A percentile compares a stretch with the other conserved stretches of the same genome.
phyloP scores from a whole-genome alignment of 1,140 invertebrate genomes.

The Lepidurus apus region DNA sequence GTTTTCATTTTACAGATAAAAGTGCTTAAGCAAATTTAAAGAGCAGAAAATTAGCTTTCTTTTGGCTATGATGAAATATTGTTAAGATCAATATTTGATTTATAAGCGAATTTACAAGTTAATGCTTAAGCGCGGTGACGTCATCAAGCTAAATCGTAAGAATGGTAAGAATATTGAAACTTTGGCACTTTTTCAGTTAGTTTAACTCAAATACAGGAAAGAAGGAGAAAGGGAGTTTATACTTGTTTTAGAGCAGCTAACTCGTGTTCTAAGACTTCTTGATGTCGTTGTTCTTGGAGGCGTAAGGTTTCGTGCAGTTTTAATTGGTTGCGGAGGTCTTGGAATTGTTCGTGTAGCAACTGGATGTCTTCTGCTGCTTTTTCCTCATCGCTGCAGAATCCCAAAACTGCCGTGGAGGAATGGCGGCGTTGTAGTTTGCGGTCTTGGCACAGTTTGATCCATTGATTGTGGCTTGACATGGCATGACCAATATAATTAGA shows the following conservation, averaged over 20 bases:
- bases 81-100: too few relatives aligned
- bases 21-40: too few relatives aligned
- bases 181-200: not conserved
- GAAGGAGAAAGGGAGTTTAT: not conserved
- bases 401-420: conserved; percentile 16
- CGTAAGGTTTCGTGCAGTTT: conserved; percentile 3
- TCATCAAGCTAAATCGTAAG: too few relatives aligned
- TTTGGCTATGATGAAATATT: too few relatives aligned
- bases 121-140: too few relatives aligned
- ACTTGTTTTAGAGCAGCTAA: not conserved
- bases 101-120: too few relatives aligned
- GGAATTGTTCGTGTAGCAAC: not conserved
- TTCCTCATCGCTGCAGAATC: not conserved
- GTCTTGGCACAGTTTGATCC: conserved; percentile 6
- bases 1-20: too few relatives aligned
- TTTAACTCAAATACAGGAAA: not conserved
- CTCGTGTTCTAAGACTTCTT: conserved; percentile 6
- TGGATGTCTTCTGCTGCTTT: not conserved
- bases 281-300: not conserved
- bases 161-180: not conserved
- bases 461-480: conserved; percentile 7
- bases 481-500: not conserved
- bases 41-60: too few relatives aligned
- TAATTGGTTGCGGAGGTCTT: conserved; percentile 5
- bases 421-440: not conserved